Evolutionary conservation across 1,140 invertebrate species (phyloP), one percentile per base, ranked within the genome.

Genomic region (Calephelis virginiensis): DNA sequence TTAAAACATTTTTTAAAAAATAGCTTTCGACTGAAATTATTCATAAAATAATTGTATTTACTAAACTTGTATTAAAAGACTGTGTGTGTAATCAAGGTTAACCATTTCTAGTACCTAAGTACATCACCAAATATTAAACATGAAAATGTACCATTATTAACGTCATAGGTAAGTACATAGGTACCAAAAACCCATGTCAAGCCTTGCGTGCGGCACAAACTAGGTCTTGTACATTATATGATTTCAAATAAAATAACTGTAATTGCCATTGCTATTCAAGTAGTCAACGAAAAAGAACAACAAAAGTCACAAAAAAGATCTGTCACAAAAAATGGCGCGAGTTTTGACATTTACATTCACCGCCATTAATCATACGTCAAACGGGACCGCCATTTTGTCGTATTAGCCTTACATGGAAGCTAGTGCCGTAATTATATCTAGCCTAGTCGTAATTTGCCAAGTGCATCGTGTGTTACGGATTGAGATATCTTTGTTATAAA

Each of bases 281-380:
- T 8, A 7, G 53, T 59, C 53, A 37, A 63, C 46, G 61, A 47
- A 45, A 48, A 63, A 63, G 61, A 28, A 28, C 17, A 46, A 63
- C 61, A 64, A 37, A 65, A 47, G 47, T 28, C 28, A 59, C 62
- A 70, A 73, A 75, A 73, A 70, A 61, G 40, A 59, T 64, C 66
- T 67, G 67, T 64, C 63, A 62, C 63, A 69, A 71, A 74, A 75
- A 77, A 74, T 77, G 68, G 67, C 72, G 68, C 68, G 60, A 71
- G 70, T 72, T 73, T 65, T 79, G 76, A 78, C 77, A 75, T 80
- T 81, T 75, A 68, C 63, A 49, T 64, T 66, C 69, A 72, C 64
- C 70, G 73, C 74, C 73, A 80, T 80, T 74, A 80, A 80, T 82
- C 80, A 80, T 82, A 66, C 76, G 80, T 80, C 76, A 78, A 75